Evolutionary conservation across 1,140 invertebrate genomes (phyloP), one percentile per base, ranked within the genome.

Genomic region (Drosophila sechellia): DNA sequence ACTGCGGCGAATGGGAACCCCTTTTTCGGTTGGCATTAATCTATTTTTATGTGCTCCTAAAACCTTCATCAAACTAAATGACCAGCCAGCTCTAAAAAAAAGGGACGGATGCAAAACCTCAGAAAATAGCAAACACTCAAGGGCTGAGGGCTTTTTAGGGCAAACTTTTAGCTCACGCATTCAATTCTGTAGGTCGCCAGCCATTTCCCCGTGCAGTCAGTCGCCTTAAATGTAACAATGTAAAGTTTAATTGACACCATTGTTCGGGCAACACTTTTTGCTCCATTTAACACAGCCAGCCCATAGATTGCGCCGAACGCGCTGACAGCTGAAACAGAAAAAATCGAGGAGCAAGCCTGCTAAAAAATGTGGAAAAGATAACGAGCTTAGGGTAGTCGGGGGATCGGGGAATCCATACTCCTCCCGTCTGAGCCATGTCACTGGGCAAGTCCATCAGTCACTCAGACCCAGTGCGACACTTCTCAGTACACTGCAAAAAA

Each of bases 191-290:
- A 80, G 77, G 73, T 74, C 63, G 66, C 37, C 50, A 25, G 42
- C n/a, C 35, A 70, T 69, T 69, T 68, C n/a, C 17, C 49, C 35
- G 13, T 34, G 50, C 63, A 70, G 49, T 43, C 63, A 70, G 49
- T 43, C 13, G 64, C 75, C 54, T 57, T 63, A 54, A 53, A 55
- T 59, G 87, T 77, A 87, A 87, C 79, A 87, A 87, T 87, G 84
- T 87, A 79, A 87, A 84, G 79, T 87, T 87, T 87, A 87, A 87
- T 87, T 87, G 84, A 87, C 84, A 84, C 84, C 84, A 87, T 87
- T 87, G 84, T 87, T 87, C 84, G 54, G 79, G 79, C 72, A 79
- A 83, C 84, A 89, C 83, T 85, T 87, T 87, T 87, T 87, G 84
- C 84, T 89, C 84, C 84, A 87, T 87, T 87, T 84, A 87, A 84